Evolutionary conservation across 2,113 vertebrate genomes (phyloP), one percentile per base, ranked within the genome.

Genomic region (Lepidothrix coronata): DNA sequence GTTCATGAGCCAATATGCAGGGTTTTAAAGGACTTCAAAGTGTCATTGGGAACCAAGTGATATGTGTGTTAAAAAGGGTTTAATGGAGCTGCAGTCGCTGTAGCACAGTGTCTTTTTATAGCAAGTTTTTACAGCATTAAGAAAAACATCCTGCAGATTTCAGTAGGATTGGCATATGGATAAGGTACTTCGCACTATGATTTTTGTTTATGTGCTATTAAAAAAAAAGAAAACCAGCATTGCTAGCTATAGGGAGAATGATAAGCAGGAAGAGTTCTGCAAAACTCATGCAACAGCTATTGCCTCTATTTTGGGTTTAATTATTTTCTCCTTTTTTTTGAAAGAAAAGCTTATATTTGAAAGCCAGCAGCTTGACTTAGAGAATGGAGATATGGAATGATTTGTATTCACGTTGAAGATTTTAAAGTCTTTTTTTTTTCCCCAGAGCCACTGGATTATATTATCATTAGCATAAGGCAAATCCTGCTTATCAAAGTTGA

Each of bases 21-120:
- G 91, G 48, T 91, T 95, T 87, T 85, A 96, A 85, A 91, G 90
- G 89, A 91, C 91, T 96, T 96, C 95, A 95, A 95, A 94, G 90
- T 91, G 86, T 96, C 89, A 78, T 48, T 70, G 81, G 83, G 84
- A 95, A 80, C 73, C 77, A 66, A 94, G 88, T 88, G 93, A 94
- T 83, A 91, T 85, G 88, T 78, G 61, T 91, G 95, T 95, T 95
- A 91, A 93, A 93, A 94, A 92, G 80, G 83, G 85, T 96, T 95
- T 94, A 95, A 95, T 92, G 81, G 96, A 92, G 89, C 87, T 96
- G 84, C 81, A 89, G 91, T 94, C 22, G 3, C 81, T 70, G 71
- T 92, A 85, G 89, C 90, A 73, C 54, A 20, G 85, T 63, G 41
- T 52, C 80, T 96, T 96, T 96, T 96, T 95, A 97, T 95, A 96